phyloP scores from a whole-genome alignment of 1,140 invertebrate genomes.

The Drosophila prosaltans region DNA sequence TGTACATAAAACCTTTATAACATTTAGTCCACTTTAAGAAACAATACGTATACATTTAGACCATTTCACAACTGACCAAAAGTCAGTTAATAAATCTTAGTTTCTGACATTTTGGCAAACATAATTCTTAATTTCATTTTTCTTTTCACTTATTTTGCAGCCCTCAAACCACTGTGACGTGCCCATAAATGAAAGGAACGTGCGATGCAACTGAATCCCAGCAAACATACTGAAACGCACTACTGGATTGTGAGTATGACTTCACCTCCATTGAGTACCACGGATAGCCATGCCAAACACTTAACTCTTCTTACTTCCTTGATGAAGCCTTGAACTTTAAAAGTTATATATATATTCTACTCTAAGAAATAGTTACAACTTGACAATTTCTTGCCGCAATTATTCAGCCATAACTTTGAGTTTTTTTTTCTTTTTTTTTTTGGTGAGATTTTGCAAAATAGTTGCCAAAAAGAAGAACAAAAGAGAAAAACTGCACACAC shows the following conservation, averaged over 20 bases:
- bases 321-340: conserved; percentile 52
- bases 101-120: neutral
- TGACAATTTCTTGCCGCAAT: conserved; percentile 49
- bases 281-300: neutral
- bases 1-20: too few species aligned
- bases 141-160: conserved; percentile 46
- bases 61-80: too few species aligned
- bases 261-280: neutral
- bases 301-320: neutral
- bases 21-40: too few species aligned
- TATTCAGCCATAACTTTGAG: conserved; percentile 57
- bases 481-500: conserved; percentile 7
- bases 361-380: conserved; percentile 39
- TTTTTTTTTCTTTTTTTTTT: neutral
- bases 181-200: conserved; percentile 73
- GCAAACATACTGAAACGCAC: conserved; percentile 80
- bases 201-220: conserved; percentile 83
- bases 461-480: conserved; percentile 48
- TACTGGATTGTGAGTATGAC: conserved; percentile 82
- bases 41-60: too few species aligned
- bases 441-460: conserved; percentile 31
- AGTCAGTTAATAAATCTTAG: too few species aligned
- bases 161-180: conserved; percentile 69
- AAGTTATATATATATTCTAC: conserved; percentile 5
- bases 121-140: conserved; percentile 20